Percentiles rank a stretch among this genome's conserved stretches.
These are phyloP conservation scores for Heliothis peltigera DNA, from an alignment of 2,888 invertebrate species.

Conservation along the genomic window DNA sequence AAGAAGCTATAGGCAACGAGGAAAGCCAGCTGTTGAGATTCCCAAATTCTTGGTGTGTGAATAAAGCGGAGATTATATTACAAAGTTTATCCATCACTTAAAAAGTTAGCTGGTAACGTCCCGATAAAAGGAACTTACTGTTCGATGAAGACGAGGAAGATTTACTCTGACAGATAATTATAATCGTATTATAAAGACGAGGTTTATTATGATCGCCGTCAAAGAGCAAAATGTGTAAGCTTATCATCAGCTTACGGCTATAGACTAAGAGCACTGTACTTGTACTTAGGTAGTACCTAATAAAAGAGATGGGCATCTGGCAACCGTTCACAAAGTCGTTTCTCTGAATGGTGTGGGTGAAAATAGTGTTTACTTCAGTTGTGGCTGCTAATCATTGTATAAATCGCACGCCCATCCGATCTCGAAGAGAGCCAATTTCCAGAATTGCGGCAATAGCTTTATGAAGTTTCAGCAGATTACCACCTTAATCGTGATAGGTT, in stretches of 20 bases:
- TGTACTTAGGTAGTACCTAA: neutral
- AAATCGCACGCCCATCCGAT: slow-evolving; percentile 1
- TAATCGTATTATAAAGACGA: slow-evolving; percentile 40
- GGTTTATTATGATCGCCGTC: slow-evolving; percentile 36
- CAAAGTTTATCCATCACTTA: slow-evolving; percentile 64
- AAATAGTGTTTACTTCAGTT: neutral
- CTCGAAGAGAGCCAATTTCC: slow-evolving; percentile 2
- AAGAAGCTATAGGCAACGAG: slow-evolving; percentile 42
- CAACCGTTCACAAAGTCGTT: neutral
- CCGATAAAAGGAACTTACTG: slow-evolving; percentile 61
- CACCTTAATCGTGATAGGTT: slow-evolving; percentile 49
- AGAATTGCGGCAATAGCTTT: slow-evolving; percentile 22
- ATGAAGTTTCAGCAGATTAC: slow-evolving; percentile 12
- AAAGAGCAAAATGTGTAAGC: slow-evolving; percentile 21
- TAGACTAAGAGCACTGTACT: neutral
- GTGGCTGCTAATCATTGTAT: neutral
- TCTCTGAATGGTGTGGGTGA: neutral
- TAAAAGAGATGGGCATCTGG: neutral
- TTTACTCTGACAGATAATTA: slow-evolving; percentile 56
- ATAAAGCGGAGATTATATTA: slow-evolving; percentile 62
- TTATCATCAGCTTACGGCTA: slow-evolving; percentile 14
- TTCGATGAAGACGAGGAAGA: slow-evolving; percentile 48
- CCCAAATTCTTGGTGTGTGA: slow-evolving; percentile 55
- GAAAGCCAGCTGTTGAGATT: slow-evolving; percentile 51
- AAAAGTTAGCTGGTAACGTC: slow-evolving; percentile 57